These are phyloP conservation scores for Aphodius granarius DNA, from an alignment of 2,888 invertebrate species.

Conservation along the genomic window DNA sequence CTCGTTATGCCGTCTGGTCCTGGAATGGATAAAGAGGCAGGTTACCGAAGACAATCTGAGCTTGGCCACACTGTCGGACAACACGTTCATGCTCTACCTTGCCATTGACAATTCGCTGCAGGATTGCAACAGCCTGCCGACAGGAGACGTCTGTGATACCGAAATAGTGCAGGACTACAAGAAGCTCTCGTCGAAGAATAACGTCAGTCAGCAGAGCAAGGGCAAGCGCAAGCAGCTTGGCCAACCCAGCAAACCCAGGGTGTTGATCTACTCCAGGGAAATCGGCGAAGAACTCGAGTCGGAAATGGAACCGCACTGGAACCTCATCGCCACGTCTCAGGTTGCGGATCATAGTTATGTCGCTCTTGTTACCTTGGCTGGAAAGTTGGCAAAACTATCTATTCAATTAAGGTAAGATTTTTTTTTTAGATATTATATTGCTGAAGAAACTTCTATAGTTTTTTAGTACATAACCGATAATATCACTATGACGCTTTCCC, in stretches of 20 bases:
- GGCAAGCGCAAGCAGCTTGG: conserved; percentile 56
- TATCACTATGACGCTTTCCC: too few species aligned
- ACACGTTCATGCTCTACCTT: conserved; percentile 75
- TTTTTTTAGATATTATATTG: not conserved
- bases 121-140: conserved; percentile 76
- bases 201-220: conserved; percentile 46
- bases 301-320: conserved; percentile 63
- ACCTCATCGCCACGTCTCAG: conserved; percentile 60
- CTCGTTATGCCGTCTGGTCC: conserved; percentile 64
- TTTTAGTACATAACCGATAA: not conserved
- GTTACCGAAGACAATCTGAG: conserved; percentile 49
- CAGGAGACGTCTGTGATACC: conserved; percentile 66
- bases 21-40: conserved; percentile 64
- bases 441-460: not conserved
- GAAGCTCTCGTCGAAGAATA: conserved; percentile 53
- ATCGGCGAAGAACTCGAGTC: conserved; percentile 56
- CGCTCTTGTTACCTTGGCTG: conserved; percentile 65
- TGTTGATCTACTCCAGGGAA: conserved; percentile 62
- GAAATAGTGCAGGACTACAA: conserved; percentile 80
- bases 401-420: conserved; percentile 56
- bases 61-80: conserved; percentile 58
- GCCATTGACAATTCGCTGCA: conserved; percentile 75
- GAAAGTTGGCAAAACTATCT: conserved; percentile 64
- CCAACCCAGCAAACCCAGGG: conserved; percentile 64
- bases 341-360: conserved; percentile 65